Evolutionary conservation across 1,140 invertebrate genomes (phyloP).

Genomic region (Macrosteles quadrilineatus): DNA sequence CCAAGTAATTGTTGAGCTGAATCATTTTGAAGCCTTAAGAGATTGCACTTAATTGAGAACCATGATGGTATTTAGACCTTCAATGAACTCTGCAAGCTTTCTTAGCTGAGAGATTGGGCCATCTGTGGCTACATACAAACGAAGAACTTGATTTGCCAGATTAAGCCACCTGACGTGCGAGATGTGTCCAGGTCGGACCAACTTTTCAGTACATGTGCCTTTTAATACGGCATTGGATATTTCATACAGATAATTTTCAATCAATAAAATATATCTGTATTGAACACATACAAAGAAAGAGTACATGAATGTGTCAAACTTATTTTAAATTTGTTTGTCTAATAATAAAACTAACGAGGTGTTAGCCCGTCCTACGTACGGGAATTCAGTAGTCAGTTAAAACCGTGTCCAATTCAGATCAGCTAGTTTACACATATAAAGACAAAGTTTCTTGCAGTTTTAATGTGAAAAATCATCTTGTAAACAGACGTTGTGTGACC

Average conservation of each 20-base stretch:
- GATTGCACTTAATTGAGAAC: slow-evolving; percentile 37
- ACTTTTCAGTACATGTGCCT: slow-evolving; percentile 33
- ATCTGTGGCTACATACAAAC: slow-evolving; percentile 37
- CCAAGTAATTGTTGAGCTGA: slow-evolving; percentile 1
- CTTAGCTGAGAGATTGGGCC: slow-evolving; percentile 30
- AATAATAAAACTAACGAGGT: no score
- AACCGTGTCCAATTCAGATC: no score
- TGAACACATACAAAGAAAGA: no score
- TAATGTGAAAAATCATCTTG: no score
- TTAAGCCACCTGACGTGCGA: slow-evolving; percentile 40
- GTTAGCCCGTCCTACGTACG: no score
- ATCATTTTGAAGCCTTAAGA: background rate
- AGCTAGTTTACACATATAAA: no score
- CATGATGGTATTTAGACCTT: slow-evolving; percentile 39
- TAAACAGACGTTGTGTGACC: no score
- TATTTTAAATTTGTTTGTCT: no score
- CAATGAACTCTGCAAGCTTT: slow-evolving; percentile 37
- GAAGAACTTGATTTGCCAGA: slow-evolving; percentile 39
- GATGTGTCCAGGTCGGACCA: slow-evolving; percentile 34
- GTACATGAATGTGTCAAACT: no score
- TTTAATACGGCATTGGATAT: slow-evolving; percentile 37
- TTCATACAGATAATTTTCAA: slow-evolving; percentile 45
- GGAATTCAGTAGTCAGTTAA: no score
- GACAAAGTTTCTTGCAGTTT: no score
- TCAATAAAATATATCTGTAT: no score